Evolutionary conservation across 2,797 vertebrate genomes (phyloP).

Genomic region (Discoglossus pictus): DNA sequence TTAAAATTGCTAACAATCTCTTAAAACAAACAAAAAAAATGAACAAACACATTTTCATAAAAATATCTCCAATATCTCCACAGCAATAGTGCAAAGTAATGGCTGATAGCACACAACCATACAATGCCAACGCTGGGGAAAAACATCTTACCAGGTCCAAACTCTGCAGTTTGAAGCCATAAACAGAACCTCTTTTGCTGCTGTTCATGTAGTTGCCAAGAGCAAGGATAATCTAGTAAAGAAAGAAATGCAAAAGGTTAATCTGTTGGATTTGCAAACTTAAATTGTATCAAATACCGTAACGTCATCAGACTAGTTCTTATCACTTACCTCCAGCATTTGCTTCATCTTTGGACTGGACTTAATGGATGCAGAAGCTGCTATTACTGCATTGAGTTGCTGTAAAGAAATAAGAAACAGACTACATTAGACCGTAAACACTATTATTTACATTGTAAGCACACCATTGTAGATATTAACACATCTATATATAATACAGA

Average conservation of each 20-base stretch:
- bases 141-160: slow-evolving; percentile 85
- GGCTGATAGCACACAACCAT: no score
- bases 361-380: slow-evolving; percentile 90
- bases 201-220: slow-evolving; percentile 99
- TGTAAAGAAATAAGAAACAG: slow-evolving; percentile 53
- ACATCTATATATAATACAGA: no score
- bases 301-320: not conserved
- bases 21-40: no score
- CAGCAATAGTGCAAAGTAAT: no score
- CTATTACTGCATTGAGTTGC: slow-evolving; percentile 93
- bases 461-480: no score
- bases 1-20: no score
- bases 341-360: slow-evolving; percentile 91
- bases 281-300: no score
- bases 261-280: no score
- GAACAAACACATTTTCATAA: no score
- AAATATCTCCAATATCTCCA: no score
- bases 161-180: slow-evolving; percentile 96
- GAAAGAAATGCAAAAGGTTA: not conserved
- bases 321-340: slow-evolving; percentile 84
- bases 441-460: no score
- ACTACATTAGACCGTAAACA: not conserved
- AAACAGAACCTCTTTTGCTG: slow-evolving; percentile 93
- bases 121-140: not conserved
- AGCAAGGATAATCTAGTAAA: slow-evolving; percentile 88